Percentiles rank a stretch among this genome's conserved stretches.
These are phyloP conservation scores for Fregata magnificens DNA, from an alignment of 2,113 vertebrate genomes.

Conservation along the genomic window DNA sequence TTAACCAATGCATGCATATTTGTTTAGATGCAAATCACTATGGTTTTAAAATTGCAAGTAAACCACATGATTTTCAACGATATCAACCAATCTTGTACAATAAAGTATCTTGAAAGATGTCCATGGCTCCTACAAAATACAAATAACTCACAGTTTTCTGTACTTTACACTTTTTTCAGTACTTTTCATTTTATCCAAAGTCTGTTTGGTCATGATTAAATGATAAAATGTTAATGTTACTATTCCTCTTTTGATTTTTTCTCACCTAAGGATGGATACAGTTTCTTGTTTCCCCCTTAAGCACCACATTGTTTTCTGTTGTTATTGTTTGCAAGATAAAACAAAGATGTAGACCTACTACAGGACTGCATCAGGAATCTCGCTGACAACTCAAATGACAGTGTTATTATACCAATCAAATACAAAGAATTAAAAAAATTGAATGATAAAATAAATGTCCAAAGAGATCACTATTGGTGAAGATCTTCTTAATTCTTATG, in stretches of 20 bases:
- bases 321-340: not conserved
- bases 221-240: not conserved
- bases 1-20: not conserved
- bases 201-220: not conserved
- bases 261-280: not conserved
- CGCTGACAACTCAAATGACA: not conserved
- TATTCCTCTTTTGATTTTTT: not conserved
- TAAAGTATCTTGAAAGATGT: not conserved
- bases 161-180: not conserved
- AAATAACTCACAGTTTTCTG: not conserved
- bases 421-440: not conserved
- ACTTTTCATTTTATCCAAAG: not conserved
- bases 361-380: not conserved
- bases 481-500: not conserved
- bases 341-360: not conserved
- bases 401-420: not conserved
- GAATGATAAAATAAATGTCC: not conserved
- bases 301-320: not conserved
- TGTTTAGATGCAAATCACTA: not conserved
- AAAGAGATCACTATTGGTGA: not conserved
- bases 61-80: not conserved
- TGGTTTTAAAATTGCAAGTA: not conserved
- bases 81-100: not conserved
- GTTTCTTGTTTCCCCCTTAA: not conserved
- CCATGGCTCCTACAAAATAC: not conserved